phyloP scores from a whole-genome alignment of 2,888 invertebrate species.

The Acholoe squamosa region DNA sequence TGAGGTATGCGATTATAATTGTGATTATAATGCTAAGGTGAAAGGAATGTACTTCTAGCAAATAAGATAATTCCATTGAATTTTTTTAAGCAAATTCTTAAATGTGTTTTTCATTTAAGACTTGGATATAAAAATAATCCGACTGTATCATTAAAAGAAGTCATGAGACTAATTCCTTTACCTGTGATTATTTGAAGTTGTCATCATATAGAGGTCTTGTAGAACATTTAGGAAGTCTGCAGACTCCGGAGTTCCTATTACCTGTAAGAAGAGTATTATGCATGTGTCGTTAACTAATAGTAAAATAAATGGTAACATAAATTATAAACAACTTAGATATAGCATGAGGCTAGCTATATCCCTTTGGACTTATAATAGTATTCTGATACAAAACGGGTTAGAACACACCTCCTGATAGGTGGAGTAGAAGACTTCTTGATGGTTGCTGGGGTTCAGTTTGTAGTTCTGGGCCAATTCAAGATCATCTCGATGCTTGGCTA shows the following conservation, averaged over 20 bases:
- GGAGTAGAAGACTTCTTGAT: conserved; percentile 96
- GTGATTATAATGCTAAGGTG: no score
- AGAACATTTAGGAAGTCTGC: conserved; percentile 75
- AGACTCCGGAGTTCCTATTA: conserved; percentile 77
- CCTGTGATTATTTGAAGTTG: conserved; percentile 63
- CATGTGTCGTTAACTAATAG: not conserved
- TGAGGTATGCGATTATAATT: no score
- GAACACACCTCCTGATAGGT: conserved; percentile 92
- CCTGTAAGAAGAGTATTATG: conserved; percentile 68
- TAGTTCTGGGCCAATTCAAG: conserved; percentile 70
- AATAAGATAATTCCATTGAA: no score
- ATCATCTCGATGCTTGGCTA: conserved; percentile 77
- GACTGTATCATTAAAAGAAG: not conserved
- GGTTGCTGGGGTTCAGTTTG: conserved; percentile 92
- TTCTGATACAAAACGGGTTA: not conserved
- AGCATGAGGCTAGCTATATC: not conserved
- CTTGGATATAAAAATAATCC: no score
- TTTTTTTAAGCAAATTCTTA: no score
- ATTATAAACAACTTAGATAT: not conserved
- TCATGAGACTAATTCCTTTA: not conserved
- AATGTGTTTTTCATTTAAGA: no score
- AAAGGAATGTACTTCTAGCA: no score
- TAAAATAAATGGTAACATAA: not conserved
- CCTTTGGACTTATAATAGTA: no score
- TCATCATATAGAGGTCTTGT: conserved; percentile 75